These are phyloP conservation scores for Alethe diademata DNA, from an alignment of 2,113 vertebrate species.

Conservation along the genomic window DNA sequence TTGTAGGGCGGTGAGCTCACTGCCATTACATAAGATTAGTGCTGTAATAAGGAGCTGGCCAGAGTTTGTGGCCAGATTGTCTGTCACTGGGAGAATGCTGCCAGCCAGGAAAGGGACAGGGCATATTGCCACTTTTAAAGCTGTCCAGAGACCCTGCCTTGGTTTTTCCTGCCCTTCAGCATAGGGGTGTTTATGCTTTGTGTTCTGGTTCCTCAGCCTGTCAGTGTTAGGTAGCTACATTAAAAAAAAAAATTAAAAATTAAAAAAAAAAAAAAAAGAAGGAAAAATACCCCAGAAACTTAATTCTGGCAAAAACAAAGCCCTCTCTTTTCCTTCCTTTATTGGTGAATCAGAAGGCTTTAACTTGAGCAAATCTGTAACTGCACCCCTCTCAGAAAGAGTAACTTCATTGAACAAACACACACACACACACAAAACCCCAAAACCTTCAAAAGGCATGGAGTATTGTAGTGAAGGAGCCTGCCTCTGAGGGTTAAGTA, in stretches of 20 bases:
- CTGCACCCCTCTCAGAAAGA: constrained; percentile 35
- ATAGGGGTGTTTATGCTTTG: not conserved
- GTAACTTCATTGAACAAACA: constrained; percentile 14
- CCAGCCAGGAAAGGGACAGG: constrained; percentile 64
- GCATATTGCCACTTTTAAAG: constrained; percentile 63
- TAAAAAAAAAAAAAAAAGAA: not conserved
- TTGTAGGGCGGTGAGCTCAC: constrained; percentile 75
- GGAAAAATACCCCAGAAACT: not conserved
- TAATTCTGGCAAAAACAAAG: constrained; percentile 65
- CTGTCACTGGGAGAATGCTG: constrained; percentile 52
- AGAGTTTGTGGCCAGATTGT: constrained; percentile 62
- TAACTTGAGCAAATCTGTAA: constrained; percentile 44
- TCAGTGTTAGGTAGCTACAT: not conserved
- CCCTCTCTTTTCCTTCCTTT: constrained; percentile 23
- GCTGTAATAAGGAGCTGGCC: constrained; percentile 65
- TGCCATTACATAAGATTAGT: constrained; percentile 75
- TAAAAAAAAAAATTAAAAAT: not conserved
- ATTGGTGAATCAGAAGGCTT: constrained; percentile 18
- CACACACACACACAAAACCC: not conserved
- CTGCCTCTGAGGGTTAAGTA: constrained; percentile 59
- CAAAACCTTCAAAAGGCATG: not conserved
- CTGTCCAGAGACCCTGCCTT: constrained; percentile 50
- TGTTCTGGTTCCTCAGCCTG: constrained; percentile 13
- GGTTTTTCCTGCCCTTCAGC: constrained; percentile 53
- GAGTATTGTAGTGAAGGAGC: constrained; percentile 41